Conservation (phyloP, 1,140 invertebrate species). For the Papilio machaon region DNA sequence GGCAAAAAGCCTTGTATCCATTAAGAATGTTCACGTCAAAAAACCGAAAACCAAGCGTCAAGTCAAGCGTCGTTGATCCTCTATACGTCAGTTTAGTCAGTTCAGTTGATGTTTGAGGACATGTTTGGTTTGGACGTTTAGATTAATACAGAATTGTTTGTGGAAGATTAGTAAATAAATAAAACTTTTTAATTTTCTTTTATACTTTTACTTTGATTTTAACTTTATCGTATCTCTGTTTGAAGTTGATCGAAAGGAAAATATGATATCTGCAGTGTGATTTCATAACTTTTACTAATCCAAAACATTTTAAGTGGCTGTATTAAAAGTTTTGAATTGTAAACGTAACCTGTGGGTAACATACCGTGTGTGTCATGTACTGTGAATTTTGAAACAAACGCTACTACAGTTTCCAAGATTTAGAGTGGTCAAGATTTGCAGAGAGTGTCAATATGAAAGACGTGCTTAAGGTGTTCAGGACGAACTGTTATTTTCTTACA, state of each 20-base stretch:
- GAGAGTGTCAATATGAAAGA: constrained; percentile 68
- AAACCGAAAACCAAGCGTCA: background rate
- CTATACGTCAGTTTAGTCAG: constrained; percentile 47
- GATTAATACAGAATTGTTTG: constrained; percentile 27
- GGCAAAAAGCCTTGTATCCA: constrained; percentile 20
- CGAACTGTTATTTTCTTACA: constrained; percentile 69
- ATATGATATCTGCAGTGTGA: constrained; percentile 53
- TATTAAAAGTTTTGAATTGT: constrained; percentile 49
- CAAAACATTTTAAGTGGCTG: constrained; percentile 63
- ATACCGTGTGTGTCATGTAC: constrained; percentile 26
- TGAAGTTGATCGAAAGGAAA: background rate
- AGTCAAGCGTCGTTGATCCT: constrained; percentile 42
- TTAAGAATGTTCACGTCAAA: constrained; percentile 7
- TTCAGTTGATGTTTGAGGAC: constrained; percentile 55
- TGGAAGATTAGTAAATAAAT: constrained; percentile 33
- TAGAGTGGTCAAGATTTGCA: constrained; percentile 43
- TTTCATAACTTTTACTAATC: constrained; percentile 67
- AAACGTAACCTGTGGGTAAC: constrained; percentile 6
- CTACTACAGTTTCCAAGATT: constrained; percentile 26
- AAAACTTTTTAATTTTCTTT: constrained; percentile 23
- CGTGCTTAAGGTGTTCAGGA: constrained; percentile 69
- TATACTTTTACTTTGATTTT: constrained; percentile 8
- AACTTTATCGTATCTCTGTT: background rate
- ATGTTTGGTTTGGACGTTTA: constrained; percentile 40
- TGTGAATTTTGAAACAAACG: constrained; percentile 11